A percentile compares a stretch with the other conserved stretches of the same genome.
phyloP scores from a whole-genome alignment of 2,888 invertebrate genomes.

The Bedellia somnulentella region DNA sequence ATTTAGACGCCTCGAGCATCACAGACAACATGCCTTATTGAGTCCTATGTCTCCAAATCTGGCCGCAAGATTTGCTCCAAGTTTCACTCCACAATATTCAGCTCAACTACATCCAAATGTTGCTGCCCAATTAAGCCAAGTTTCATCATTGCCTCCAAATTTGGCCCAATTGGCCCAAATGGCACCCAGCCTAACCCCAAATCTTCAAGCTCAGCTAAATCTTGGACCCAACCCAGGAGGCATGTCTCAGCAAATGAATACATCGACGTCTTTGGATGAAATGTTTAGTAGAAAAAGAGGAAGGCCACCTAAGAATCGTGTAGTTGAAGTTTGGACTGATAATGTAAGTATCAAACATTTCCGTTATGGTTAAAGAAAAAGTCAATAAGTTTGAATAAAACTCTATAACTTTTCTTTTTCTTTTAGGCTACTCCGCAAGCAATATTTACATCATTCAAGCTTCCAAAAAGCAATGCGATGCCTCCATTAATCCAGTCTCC shows the following conservation, averaged over 20 bases:
- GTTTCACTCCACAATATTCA: constrained; percentile 49
- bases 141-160: constrained; percentile 41
- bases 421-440: constrained; percentile 71
- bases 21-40: constrained; percentile 80
- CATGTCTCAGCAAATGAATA: constrained; percentile 39
- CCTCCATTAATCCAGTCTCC: constrained; percentile 40
- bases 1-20: constrained; percentile 80
- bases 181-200: constrained; percentile 43
- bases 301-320: constrained; percentile 94
- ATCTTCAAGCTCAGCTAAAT: constrained; percentile 43
- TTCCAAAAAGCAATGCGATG: constrained; percentile 70
- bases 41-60: constrained; percentile 63
- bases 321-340: constrained; percentile 88
- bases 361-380: constrained; percentile 7
- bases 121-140: constrained; percentile 51
- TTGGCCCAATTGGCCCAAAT: constrained; percentile 50
- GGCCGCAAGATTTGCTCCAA: constrained; percentile 60
- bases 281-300: constrained; percentile 93
- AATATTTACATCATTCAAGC: constrained; percentile 90
- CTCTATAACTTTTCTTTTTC: not conserved
- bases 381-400: not conserved
- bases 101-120: constrained; percentile 52
- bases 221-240: constrained; percentile 36
- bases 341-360: constrained; percentile 59
- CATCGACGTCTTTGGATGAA: constrained; percentile 79